Conservation (phyloP, 1,140 invertebrate species). For the Phymorhynchus buccinoides region DNA sequence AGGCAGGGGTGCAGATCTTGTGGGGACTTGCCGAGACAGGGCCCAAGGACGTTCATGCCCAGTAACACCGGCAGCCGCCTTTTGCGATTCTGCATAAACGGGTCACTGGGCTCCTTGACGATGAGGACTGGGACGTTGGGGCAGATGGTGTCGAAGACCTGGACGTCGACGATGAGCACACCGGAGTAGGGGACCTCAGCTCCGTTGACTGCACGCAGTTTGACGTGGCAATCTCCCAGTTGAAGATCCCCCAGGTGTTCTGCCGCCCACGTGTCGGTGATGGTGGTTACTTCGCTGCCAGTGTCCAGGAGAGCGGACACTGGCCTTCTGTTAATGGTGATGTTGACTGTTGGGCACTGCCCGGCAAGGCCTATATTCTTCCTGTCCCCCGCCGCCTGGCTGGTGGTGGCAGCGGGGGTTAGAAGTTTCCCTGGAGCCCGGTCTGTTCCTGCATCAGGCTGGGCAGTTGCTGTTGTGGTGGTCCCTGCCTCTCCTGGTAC, state of each 20-base stretch:
- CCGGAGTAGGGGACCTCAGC: slow-evolving; percentile 23
- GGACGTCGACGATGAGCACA: neutral
- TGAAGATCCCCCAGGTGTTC: neutral
- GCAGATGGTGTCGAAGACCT: neutral
- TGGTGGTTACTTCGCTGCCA: neutral
- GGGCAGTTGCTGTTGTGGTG: too few relatives aligned
- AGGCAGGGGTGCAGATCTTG: too few relatives aligned
- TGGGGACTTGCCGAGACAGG: neutral
- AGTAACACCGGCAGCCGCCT: neutral
- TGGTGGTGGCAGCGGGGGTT: too few relatives aligned
- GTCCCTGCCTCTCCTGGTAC: too few relatives aligned
- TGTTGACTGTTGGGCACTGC: neutral
- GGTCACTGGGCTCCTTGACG: slow-evolving; percentile 27
- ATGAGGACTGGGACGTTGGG: neutral
- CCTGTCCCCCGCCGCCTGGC: neutral
- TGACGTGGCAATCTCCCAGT: neutral
- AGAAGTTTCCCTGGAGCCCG: too few relatives aligned
- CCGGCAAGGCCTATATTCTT: neutral
- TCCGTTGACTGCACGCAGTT: neutral
- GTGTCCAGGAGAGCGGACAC: neutral
- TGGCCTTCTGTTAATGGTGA: neutral
- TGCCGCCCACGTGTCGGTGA: neutral
- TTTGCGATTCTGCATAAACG: neutral
- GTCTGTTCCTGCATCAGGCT: too few relatives aligned
- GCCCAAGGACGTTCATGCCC: slow-evolving; percentile 27